Evolutionary conservation across 2,888 invertebrate species (phyloP).

Genomic region (Pachymerium ferrugineum): DNA sequence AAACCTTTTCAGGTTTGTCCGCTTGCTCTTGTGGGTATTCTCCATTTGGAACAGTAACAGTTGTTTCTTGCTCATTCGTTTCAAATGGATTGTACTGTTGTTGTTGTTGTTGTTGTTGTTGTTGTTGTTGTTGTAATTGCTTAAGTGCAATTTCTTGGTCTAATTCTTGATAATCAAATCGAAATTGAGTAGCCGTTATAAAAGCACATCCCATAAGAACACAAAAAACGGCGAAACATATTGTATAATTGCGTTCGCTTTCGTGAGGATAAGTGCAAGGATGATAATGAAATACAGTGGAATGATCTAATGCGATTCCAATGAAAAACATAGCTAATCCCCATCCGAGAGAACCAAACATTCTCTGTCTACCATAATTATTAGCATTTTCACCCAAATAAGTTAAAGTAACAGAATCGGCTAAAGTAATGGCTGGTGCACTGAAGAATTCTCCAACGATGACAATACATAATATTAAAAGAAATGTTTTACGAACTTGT

Average conservation of each 20-base stretch:
- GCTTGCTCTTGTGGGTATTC: not conserved
- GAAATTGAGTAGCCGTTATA: conserved; percentile 81
- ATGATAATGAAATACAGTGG: conserved; percentile 77
- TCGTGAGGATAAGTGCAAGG: conserved; percentile 60
- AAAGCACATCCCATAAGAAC: conserved; percentile 93
- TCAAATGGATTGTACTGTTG: conserved; percentile 27
- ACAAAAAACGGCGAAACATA: conserved; percentile 96
- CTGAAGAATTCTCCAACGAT: conserved; percentile 97
- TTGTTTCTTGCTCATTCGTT: not conserved
- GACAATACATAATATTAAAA: conserved; percentile 82
- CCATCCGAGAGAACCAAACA: conserved; percentile 98
- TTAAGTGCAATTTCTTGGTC: conserved; percentile 38
- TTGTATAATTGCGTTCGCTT: conserved; percentile 95
- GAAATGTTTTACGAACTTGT: conserved; percentile 94
- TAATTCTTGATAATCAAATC: conserved; percentile 51
- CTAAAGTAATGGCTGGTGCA: conserved; percentile 88
- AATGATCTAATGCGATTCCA: conserved; percentile 91
- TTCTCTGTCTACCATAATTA: conserved; percentile 89
- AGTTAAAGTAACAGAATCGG: conserved; percentile 85
- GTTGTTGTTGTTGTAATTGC: conserved; percentile 33
- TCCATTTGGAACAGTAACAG: not conserved
- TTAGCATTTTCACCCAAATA: conserved; percentile 70
- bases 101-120: conserved; percentile 25
- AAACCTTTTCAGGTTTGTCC: conserved; percentile 34
- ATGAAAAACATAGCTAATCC: conserved; percentile 98